A percentile compares a stretch with the other conserved stretches of the same genome.
Conservation (phyloP, 2,113 vertebrate genomes). For the Sialia sialis region DNA sequence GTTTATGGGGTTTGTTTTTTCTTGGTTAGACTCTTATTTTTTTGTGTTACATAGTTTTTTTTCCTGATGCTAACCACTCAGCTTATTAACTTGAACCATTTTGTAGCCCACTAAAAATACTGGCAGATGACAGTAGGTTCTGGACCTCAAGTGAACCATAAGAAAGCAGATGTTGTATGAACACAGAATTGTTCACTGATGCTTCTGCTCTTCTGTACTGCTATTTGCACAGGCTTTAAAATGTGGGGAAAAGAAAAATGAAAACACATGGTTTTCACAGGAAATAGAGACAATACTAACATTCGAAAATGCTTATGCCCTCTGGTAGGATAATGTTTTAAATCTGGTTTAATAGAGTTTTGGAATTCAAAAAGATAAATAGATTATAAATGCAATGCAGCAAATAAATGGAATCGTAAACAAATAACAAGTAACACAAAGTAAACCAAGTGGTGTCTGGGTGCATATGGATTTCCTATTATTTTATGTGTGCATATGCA, state of each 20-base stretch:
- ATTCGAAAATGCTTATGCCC: constrained; percentile 19
- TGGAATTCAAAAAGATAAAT: constrained; percentile 28
- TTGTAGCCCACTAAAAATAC: constrained; percentile 60
- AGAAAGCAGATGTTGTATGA: constrained; percentile 45
- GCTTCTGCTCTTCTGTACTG: constrained; percentile 18
- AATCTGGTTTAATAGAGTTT: constrained; percentile 26
- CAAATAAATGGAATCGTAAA: constrained; percentile 9
- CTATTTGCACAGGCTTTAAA: constrained; percentile 4
- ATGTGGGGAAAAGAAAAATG: constrained; percentile 6
- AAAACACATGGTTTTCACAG: constrained; percentile 49
- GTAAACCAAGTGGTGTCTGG: neutral
- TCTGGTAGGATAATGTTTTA: constrained; percentile 31
- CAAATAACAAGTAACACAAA: constrained; percentile 32
- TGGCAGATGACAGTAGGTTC: constrained; percentile 14
- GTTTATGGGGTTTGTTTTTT: neutral
- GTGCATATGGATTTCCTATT: neutral
- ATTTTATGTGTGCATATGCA: neutral
- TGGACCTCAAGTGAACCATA: constrained; percentile 26
- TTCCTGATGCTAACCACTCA: constrained; percentile 14
- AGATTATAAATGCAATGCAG: constrained; percentile 1
- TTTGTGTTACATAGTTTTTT: neutral
- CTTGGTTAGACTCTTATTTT: neutral
- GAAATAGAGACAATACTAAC: constrained; percentile 46
- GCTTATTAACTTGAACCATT: constrained; percentile 49
- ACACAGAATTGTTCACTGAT: neutral